These are phyloP conservation scores for Napeogenes inachia DNA, from an alignment of 2,888 invertebrate genomes.

Conservation along the genomic window DNA sequence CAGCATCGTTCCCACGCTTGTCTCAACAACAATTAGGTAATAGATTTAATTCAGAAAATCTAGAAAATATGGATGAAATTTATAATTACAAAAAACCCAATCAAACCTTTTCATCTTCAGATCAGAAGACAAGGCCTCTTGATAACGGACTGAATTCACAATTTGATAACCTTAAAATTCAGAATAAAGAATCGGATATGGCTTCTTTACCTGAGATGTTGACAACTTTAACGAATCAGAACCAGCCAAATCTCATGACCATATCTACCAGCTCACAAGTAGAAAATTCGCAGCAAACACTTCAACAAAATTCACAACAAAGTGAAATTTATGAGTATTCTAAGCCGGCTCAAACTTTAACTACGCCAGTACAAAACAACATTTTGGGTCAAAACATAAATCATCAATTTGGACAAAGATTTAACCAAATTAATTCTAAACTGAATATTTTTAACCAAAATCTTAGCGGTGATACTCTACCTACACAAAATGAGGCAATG, in stretches of 20 bases:
- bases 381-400: neutral
- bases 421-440: neutral
- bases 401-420: neutral
- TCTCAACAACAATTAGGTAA: neutral
- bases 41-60: conserved; percentile 22
- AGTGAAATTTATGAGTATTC: conserved; percentile 23
- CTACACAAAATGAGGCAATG: neutral
- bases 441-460: neutral
- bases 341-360: conserved; percentile 12
- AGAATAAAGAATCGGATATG: too few relatives aligned
- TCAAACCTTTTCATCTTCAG: conserved; percentile 39
- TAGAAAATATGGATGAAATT: conserved; percentile 43
- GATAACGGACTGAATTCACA: too few relatives aligned
- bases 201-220: neutral
- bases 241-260: conserved; percentile 2
- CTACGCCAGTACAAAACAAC: conserved; percentile 2
- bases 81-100: conserved; percentile 59
- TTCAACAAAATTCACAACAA: conserved; percentile 20
- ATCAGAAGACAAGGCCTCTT: conserved; percentile 24
- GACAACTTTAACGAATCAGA: conserved; percentile 2
- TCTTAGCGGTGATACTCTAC: neutral
- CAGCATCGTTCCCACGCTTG: neutral
- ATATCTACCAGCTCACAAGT: conserved; percentile 3
- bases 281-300: neutral
- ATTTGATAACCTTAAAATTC: too few relatives aligned